Evolutionary conservation across 2,113 vertebrate genomes (phyloP), one percentile per base, ranked within the genome.

Genomic region (Falco punctatus): DNA sequence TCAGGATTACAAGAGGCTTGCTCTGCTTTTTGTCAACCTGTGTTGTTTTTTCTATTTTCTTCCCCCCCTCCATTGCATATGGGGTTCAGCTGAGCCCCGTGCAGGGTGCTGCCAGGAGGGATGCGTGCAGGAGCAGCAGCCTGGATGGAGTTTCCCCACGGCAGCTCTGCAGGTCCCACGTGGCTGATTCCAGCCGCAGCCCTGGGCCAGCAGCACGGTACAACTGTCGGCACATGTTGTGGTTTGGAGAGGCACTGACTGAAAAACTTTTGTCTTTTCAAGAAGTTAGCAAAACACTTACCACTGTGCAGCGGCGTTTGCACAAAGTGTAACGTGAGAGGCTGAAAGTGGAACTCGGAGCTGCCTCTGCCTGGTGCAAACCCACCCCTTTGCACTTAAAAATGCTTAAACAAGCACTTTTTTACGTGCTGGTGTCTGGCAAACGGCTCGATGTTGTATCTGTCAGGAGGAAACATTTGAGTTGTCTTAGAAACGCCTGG

Each of bases 11-110:
- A 24, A 40, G 32, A 21, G 44, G 24, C 11, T 66, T 38, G 35
- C 44, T 72, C 33, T 59, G 26, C 21, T 66, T 62, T 24, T 59
- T 52, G 12, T 10, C 75, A 14, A 35, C 22, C 21, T 15, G 17
- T 30, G 21, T 22, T 40, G 40, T 30, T n/a, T 10, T 27, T 40
- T 18, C 17, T 16, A 5, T 54, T 38, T 13, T 16, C 3, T 27
- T 18, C 9, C 7, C 9, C 17, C 13, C 5, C 32, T 9, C 15
- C 11, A 32, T 23, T 6, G 4, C 13, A 4, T 2, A 2, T 5
- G 11, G 28, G 35, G 16, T 73, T 33, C 10, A 19, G 48, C 20
- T 30, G 27, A 44, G 66, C 52, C 51, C n/a, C 13, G 48, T 15
- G 0, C 4, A 12, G 24, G 27, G 24, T 27, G 58, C 51, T 38